phyloP scores from a whole-genome alignment of 2,113 vertebrate species.

The Noctilio leporinus region DNA sequence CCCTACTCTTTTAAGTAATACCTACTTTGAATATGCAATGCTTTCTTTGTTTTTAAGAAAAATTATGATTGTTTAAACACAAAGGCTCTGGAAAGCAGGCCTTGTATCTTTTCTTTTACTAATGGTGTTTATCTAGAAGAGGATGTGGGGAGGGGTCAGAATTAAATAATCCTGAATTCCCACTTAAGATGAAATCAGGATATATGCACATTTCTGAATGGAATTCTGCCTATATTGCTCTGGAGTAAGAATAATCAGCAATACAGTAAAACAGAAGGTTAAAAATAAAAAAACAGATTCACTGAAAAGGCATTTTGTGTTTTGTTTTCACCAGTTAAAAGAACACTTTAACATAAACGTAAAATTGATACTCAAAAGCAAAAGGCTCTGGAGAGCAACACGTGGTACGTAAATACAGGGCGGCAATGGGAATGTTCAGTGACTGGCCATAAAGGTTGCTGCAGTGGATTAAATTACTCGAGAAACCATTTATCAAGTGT shows the following conservation, averaged over 20 bases:
- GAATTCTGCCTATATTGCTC: background rate
- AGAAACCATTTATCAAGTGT: slow-evolving; percentile 15
- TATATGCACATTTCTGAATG: background rate
- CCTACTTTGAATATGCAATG: background rate
- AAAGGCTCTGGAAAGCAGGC: background rate
- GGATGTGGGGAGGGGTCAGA: background rate
- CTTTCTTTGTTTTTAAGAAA: background rate
- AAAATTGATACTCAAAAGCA: background rate
- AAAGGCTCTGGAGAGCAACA: background rate
- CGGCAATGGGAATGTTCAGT: background rate
- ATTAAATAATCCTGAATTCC: background rate
- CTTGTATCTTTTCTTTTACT: background rate
- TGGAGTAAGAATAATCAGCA: background rate
- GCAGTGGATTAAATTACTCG: background rate
- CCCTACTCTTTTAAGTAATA: background rate
- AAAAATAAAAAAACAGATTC: slow-evolving; percentile 39
- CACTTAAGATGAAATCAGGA: slow-evolving; percentile 13
- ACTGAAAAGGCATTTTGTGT: slow-evolving; percentile 27
- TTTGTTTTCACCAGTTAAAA: background rate
- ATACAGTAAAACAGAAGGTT: slow-evolving; percentile 17
- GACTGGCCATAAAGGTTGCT: background rate
- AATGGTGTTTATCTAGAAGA: background rate
- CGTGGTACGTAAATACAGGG: background rate
- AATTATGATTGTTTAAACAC: background rate
- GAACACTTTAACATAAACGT: background rate